phyloP scores from a whole-genome alignment of 2,113 vertebrate species.

The Ifrita kowaldi region DNA sequence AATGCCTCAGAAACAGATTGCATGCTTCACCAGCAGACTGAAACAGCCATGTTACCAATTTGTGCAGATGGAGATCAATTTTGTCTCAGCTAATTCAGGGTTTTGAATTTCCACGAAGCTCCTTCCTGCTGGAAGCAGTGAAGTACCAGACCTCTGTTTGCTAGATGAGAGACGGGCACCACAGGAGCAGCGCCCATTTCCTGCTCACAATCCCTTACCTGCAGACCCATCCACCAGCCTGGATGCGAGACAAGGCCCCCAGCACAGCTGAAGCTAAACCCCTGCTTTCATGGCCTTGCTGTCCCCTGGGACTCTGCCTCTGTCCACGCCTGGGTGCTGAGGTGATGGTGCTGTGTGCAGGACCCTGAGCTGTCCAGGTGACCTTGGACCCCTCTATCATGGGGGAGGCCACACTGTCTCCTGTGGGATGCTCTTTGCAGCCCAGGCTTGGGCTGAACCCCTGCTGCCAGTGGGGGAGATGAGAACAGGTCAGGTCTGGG shows the following conservation, averaged over 20 bases:
- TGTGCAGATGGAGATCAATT: background rate
- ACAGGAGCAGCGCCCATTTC: background rate
- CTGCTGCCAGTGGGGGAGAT: background rate
- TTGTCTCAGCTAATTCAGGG: background rate
- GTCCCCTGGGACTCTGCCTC: background rate
- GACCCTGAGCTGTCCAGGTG: background rate
- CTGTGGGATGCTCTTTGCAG: background rate
- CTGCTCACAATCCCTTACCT: background rate
- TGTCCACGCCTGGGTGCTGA: accelerated
- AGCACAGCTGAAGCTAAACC: accelerated
- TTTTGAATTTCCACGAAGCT: background rate
- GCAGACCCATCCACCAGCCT: background rate
- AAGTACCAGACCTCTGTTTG: background rate
- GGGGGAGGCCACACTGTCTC: background rate
- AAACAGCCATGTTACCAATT: background rate
- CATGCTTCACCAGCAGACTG: background rate
- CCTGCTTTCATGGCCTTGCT: background rate
- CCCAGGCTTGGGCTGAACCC: background rate
- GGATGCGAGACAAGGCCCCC: accelerated
- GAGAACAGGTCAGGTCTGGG: background rate
- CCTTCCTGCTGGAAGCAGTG: background rate
- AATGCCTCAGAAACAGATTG: background rate
- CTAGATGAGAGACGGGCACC: background rate
- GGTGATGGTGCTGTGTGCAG: background rate
- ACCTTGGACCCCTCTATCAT: background rate